Base-by-base conservation (phyloP, 2,797 vertebrate genomes). In the Salmo trutta region DNA sequence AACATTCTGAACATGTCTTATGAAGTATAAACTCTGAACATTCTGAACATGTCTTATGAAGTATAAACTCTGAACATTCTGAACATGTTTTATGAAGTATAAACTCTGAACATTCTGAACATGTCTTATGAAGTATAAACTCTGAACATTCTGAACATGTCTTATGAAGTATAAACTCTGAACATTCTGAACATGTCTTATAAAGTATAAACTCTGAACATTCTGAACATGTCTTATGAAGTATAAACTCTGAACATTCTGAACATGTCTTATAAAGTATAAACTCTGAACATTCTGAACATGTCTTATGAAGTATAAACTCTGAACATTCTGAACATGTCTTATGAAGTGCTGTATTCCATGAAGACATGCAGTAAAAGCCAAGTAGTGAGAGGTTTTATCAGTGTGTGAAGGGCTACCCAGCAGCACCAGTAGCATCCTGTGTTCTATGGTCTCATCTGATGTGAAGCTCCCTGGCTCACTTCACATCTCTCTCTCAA, bases 401-500 rank as follows among this genome's bases (percentile, higher is more conserved):
- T 16, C 66, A 31, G 66, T 68, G 64, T 16, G 27, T 21, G 24
- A 68, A 16, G 65, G 29, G 65, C 21, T 33, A 33, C 27, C 15
- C 29, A 24, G 29, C 68, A 41, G 19, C 33, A 70, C 4, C 33
- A 41, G 15, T 16, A 10, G 2, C 68, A 47, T 33, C 17, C 47
- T 27, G 70, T 52, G n/a, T 53, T 24, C 53, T n/a, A 1, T 72
- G 56, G 52, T 73, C 3, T 17, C 53, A 16, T 56, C 6, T 73
- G 17, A 67, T 6, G 14, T 27, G 52, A 54, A 36, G n/a, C 33
- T 65, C 71, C 6, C 21, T 71, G 29, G 51, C 51, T 72, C 4
- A 2, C 68, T 73, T 72, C 75, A 83, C 74, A 33, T 83, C 75
- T 83, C 73, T 17, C 71, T 76, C n/a, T 51, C 24, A 5, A 51